Percentiles rank a stretch among this genome's conserved stretches.
These are phyloP conservation scores for Vespertilio murinus DNA, from an alignment of 2,797 vertebrate species.

Conservation along the genomic window DNA sequence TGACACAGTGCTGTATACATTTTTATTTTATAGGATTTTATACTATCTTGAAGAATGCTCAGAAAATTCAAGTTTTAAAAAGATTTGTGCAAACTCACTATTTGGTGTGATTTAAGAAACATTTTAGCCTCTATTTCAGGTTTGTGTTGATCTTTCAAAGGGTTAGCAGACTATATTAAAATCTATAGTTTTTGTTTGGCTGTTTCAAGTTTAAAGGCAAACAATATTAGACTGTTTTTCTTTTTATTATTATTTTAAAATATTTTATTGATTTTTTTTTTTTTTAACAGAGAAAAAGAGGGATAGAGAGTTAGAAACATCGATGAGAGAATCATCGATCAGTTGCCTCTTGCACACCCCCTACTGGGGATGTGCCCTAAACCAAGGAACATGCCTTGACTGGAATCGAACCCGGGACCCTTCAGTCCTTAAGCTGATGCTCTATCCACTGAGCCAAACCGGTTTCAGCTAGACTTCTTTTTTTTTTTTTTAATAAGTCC, in stretches of 20 bases:
- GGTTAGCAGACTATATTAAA: background rate
- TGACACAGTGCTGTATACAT: background rate
- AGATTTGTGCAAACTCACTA: background rate
- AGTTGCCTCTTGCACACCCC: too few relatives aligned
- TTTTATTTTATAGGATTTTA: slow-evolving; percentile 23
- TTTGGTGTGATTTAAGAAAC: slow-evolving; percentile 2
- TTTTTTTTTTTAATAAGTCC: background rate
- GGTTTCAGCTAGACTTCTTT: background rate
- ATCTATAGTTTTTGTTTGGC: background rate
- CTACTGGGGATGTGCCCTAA: too few relatives aligned
- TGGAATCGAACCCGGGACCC: too few relatives aligned
- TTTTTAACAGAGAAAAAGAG: too few relatives aligned
- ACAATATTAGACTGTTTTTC: background rate
- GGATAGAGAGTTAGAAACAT: too few relatives aligned
- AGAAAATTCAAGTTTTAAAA: slow-evolving; percentile 39
- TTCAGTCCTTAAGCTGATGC: too few relatives aligned
- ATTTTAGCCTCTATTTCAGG: background rate
- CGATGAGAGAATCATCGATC: too few relatives aligned
- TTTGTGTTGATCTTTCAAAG: slow-evolving; percentile 24
- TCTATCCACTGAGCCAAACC: too few relatives aligned
- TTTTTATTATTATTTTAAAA: too few relatives aligned
- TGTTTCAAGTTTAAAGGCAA: background rate
- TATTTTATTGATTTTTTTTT: too few relatives aligned
- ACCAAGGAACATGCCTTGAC: too few relatives aligned
- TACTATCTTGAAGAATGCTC: background rate